phyloP scores from a whole-genome alignment of 2,888 invertebrate genomes.

The Autographa pulchrina region DNA sequence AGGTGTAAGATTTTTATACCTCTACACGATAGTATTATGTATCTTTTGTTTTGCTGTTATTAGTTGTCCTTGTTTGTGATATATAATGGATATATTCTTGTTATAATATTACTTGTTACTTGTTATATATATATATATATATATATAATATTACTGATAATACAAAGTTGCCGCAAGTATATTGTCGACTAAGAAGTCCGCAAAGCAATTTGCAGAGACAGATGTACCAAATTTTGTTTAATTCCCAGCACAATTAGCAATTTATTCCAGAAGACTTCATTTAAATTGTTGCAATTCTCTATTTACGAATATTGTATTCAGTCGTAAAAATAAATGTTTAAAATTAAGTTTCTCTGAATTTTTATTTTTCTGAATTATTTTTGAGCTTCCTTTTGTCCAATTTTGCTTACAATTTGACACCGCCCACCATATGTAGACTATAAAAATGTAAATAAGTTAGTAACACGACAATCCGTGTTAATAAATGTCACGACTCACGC shows the following conservation, averaged over 20 bases:
- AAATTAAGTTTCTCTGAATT: no score
- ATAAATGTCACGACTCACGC: constrained; percentile 2
- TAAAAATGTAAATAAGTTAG: background rate
- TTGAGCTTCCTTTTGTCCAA: background rate
- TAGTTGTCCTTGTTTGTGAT: background rate
- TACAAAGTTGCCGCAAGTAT: background rate
- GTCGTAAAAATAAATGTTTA: no score
- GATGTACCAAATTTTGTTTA: background rate
- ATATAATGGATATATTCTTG: background rate
- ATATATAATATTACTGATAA: no score
- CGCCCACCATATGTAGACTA: background rate
- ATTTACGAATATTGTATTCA: no score
- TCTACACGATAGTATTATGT: background rate
- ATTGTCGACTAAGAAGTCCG: background rate
- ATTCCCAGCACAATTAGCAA: background rate
- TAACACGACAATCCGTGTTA: background rate
- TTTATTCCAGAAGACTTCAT: background rate
- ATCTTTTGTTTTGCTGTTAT: background rate
- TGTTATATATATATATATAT: no score
- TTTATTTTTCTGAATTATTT: background rate
- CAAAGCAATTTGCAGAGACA: background rate
- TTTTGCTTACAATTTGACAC: background rate
- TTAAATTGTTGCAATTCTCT: background rate
- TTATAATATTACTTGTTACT: background rate
- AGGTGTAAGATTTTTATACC: background rate